Conservation (phyloP, 1,140 invertebrate genomes). For the Maniola jurtina region DNA sequence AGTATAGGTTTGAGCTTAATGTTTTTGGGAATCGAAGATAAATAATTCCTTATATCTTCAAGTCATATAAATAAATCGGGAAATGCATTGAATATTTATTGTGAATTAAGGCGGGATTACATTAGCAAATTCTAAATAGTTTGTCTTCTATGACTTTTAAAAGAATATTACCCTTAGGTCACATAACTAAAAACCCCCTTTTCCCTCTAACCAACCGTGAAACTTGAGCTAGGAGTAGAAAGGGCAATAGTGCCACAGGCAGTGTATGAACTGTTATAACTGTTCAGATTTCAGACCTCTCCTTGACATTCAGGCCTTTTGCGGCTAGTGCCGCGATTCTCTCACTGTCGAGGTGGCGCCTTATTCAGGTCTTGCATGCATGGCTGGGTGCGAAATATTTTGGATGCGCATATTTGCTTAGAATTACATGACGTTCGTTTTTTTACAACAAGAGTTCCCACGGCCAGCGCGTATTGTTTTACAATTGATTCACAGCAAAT, state of each 20-base stretch:
- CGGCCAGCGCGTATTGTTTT: conserved; percentile 7
- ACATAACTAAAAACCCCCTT: too few species aligned
- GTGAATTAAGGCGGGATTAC: background rate
- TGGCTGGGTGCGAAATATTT: background rate
- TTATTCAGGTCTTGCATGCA: background rate
- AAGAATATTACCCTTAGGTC: too few species aligned
- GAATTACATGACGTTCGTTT: conserved; percentile 6
- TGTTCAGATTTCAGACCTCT: too few species aligned
- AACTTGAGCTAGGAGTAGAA: too few species aligned
- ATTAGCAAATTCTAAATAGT: background rate
- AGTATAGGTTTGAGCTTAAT: conserved; percentile 19
- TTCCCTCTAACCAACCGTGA: too few species aligned
- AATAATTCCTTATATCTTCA: conserved; percentile 27
- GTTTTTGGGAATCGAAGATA: conserved; percentile 31
- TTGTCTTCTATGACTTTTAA: too few species aligned
- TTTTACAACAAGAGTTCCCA: conserved; percentile 3
- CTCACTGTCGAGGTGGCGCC: too few species aligned
- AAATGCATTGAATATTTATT: conserved; percentile 26
- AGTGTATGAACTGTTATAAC: too few species aligned
- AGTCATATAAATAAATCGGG: conserved; percentile 11
- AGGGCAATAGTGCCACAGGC: too few species aligned
- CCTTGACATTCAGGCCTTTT: too few species aligned
- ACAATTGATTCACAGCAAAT: conserved; percentile 4
- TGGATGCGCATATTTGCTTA: background rate
- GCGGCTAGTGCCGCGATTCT: too few species aligned